phyloP scores from a whole-genome alignment of 2,888 invertebrate genomes.

The Cerastis leucographa region DNA sequence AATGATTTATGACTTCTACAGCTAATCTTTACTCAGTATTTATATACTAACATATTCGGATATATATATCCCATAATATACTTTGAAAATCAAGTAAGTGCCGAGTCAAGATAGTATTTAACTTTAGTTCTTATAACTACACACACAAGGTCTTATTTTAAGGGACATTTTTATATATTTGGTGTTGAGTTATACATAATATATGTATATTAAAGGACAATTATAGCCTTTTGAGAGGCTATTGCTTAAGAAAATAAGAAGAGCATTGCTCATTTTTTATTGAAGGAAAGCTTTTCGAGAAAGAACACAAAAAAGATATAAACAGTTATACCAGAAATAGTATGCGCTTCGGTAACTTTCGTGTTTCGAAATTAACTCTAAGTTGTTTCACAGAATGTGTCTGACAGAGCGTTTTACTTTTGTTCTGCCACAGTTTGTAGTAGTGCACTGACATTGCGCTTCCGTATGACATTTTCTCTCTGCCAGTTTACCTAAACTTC shows the following conservation, averaged over 20 bases:
- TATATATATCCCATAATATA: slow-evolving; percentile 46
- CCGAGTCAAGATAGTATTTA: slow-evolving; percentile 22
- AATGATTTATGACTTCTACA: slow-evolving; percentile 12
- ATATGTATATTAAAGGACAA: slow-evolving; percentile 46
- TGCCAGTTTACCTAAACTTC: not conserved
- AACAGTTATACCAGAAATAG: not conserved
- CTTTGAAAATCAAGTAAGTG: slow-evolving; percentile 40
- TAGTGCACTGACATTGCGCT: not conserved
- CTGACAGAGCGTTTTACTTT: not conserved
- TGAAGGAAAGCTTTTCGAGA: not conserved
- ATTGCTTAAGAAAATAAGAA: not conserved
- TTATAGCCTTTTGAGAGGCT: slow-evolving; percentile 9
- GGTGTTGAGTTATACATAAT: slow-evolving; percentile 55
- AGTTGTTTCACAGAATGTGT: not conserved
- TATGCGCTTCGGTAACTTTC: not conserved
- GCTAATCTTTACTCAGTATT: slow-evolving; percentile 36
- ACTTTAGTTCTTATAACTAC: slow-evolving; percentile 29
- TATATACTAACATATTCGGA: slow-evolving; percentile 45
- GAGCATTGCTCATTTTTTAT: slow-evolving; percentile 27
- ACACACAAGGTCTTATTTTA: slow-evolving; percentile 41
- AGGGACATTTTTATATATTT: slow-evolving; percentile 58
- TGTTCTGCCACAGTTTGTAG: not conserved
- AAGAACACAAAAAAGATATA: not conserved
- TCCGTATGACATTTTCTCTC: not conserved
- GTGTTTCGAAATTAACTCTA: not conserved